Base-by-base conservation (phyloP, 2,113 vertebrate species). In the Melierax canorus region DNA sequence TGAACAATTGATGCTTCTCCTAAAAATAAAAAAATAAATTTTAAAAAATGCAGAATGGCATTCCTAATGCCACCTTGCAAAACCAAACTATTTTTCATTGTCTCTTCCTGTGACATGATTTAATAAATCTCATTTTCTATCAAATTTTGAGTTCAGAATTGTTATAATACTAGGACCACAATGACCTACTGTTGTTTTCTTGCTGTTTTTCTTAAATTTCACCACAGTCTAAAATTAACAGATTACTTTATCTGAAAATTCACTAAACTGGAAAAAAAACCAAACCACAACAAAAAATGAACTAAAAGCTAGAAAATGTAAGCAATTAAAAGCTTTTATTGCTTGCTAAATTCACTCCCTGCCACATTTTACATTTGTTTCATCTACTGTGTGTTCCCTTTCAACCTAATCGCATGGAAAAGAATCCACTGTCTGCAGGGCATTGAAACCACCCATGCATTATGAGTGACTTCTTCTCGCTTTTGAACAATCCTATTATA, bases 341-440 rank as follows among this genome's bases (percentile, higher is more conserved):
- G 32, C 51, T 89, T 87, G 22, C 15, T 88, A 86, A 88, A 94
- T 80, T 80, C 60, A 67, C 27, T 69, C 80, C 10, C 38, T 80
- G 72, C 6, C 41, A 80, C 51, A 63, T 32, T 94, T 83, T 13
- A 12, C 63, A 60, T 80, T 66, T 86, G 21, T 86, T 63, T 86
- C 17, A 36, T 74, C 46, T 86, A 80, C 39, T 82, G 36, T 12
- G 26, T 36, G 39, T 30, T 86, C 63, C 34, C 55, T 88, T 95
- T 94, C 75, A 86, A 48, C 26, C 55, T 74, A 86, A 86, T 69
- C 7, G 2, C 32, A 74, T 14, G 26, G 75, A 71, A 88, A 93
- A 90, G 13, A 93, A 93, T 50, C n/a, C 67, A 77, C 45, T 74
- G 67, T 69, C 90, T 77, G 22, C 55, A 88, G 56, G 67, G 75